Conservation (phyloP, 2,113 vertebrate species). For the Peromyscus maniculatus region DNA sequence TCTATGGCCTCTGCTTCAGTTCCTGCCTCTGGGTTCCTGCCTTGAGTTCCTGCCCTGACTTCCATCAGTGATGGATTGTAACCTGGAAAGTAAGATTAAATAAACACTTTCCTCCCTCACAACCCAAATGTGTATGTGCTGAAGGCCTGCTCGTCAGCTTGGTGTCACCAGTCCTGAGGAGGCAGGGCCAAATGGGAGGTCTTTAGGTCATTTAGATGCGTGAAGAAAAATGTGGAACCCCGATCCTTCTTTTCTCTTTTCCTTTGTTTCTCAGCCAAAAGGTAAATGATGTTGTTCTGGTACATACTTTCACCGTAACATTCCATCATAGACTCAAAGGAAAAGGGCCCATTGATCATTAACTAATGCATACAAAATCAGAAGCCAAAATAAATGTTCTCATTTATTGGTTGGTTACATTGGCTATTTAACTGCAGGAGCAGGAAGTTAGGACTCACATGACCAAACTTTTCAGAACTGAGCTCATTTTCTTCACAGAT, state of each 20-base stretch:
- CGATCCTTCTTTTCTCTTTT: not conserved
- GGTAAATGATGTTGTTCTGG: not conserved
- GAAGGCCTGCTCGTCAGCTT: not conserved
- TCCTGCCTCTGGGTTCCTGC: not conserved
- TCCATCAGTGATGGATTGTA: not conserved
- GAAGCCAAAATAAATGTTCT: not conserved
- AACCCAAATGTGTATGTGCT: not conserved
- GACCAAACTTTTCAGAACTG: not conserved
- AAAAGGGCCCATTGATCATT: not conserved
- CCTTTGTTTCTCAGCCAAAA: not conserved
- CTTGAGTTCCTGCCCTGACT: not conserved
- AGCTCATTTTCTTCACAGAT: slow-evolving; percentile 6
- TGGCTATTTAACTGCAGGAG: not conserved
- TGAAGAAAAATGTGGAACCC: too few relatives aligned
- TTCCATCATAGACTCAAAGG: not conserved
- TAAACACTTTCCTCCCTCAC: not conserved
- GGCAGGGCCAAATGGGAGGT: not conserved
- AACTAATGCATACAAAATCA: not conserved
- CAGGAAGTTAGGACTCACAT: not conserved
- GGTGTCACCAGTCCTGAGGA: not conserved
- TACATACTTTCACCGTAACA: not conserved
- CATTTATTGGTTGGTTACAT: not conserved
- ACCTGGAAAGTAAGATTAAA: not conserved
- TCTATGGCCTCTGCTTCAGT: not conserved
- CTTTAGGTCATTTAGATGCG: not conserved